Evolutionary conservation across 2,113 vertebrate species (phyloP), one percentile per base, ranked within the genome.

Genomic region (Melanocharis versteri): DNA sequence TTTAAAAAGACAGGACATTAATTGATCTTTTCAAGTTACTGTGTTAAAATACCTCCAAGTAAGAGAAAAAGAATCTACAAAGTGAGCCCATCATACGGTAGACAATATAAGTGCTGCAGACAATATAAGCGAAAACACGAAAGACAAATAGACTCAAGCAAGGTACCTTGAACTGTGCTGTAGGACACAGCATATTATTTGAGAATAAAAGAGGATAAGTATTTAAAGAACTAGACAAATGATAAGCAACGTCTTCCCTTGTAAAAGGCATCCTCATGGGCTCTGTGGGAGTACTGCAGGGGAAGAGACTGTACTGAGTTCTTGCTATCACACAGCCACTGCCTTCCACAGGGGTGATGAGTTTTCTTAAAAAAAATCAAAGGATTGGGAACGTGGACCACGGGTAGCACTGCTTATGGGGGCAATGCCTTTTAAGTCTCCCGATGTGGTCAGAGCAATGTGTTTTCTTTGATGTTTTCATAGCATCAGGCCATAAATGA

Each of bases 251-350:
- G 18, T 51, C 33, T 94, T 10, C 35, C 15, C 23, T 66, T 48
- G 39, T 53, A n/a, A 92, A 82, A 62, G 28, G 22, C 2, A 3
- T 61, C 60, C 23, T 82, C 6, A 2, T n/a, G 39, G 33, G 15
- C n/a, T 82, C 21, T 70, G 37, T 0, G 0, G 27, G 21, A 72
- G 9, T 56, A 19, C 42, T 33, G 11, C 37, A 57, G 42, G n/a
- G 24, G 24, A 42, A 39, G 18, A 70, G 64, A 35, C 28, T 40
- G 37, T 30, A 12, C 26, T 24, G 64, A 54, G 22, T 77, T 77
- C 35, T 57, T 88, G 44, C 9, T 11, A 45, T 85, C 54, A 24
- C 15, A 35, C 2, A 4, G 35, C 11, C 1, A 1, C n/a, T 73
- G 51, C 26, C 14, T 90, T 90, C 44, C 80, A 37, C 26, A 53